A percentile compares a stretch with the other conserved stretches of the same genome.
These are phyloP conservation scores for Sciurus niger DNA, from an alignment of 2,113 vertebrate species.

Conservation along the genomic window DNA sequence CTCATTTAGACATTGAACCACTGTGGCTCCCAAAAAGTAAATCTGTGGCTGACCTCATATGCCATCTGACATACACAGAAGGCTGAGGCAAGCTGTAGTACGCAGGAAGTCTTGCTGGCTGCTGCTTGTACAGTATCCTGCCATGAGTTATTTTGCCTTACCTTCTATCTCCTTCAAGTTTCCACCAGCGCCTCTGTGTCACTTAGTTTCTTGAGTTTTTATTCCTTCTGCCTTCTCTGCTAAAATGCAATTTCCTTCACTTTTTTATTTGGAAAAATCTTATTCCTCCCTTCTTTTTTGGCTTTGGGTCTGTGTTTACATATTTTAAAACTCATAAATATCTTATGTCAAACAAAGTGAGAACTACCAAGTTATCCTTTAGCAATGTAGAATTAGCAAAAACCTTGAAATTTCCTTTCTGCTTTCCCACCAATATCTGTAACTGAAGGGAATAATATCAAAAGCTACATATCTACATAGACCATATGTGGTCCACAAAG, in stretches of 20 bases:
- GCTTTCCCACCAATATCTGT: neutral
- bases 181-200: neutral
- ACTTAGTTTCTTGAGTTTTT: neutral
- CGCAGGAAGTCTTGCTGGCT: neutral
- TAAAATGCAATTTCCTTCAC: neutral
- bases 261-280: neutral
- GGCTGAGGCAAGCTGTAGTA: neutral
- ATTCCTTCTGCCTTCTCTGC: neutral
- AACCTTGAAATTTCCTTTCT: neutral
- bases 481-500: neutral
- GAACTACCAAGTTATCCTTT: conserved; percentile 14
- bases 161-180: neutral
- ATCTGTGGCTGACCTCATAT: neutral
- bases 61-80: neutral
- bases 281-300: neutral
- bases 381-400: neutral
- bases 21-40: neutral
- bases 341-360: conserved; percentile 31
- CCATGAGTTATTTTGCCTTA: conserved; percentile 1
- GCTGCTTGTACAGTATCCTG: neutral
- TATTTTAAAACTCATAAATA: conserved; percentile 47
- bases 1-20: neutral
- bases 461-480: neutral
- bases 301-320: neutral
- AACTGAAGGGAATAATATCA: neutral